Conservation (phyloP, 2,797 vertebrate genomes). For the Enteromius unitaeniatus region DNA sequence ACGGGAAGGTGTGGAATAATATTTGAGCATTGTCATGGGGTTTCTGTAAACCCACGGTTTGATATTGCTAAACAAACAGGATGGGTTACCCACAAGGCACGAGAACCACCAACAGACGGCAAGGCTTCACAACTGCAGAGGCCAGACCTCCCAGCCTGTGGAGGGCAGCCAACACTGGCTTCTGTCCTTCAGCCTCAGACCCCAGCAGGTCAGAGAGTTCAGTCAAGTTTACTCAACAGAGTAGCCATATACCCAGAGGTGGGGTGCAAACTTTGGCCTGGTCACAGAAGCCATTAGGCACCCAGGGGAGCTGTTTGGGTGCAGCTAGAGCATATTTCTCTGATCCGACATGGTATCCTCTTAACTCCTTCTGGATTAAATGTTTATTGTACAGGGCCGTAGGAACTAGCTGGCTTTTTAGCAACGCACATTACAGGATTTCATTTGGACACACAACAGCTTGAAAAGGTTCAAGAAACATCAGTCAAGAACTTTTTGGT, state of each 20-base stretch:
- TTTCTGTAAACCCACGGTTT: conserved; percentile 50
- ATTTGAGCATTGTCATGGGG: conserved; percentile 24
- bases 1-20: conserved; percentile 24
- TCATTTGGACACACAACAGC: background rate
- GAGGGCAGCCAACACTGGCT: conserved; percentile 31
- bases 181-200: conserved; percentile 3
- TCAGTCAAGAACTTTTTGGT: background rate
- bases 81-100: conserved; percentile 37
- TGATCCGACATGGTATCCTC: background rate
- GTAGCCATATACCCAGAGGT: conserved; percentile 10
- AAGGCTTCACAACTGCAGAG: conserved; percentile 37
- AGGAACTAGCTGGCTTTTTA: background rate
- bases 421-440: background rate
- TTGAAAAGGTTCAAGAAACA: background rate
- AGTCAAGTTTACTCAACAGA: conserved; percentile 36
- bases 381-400: background rate
- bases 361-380: conserved; percentile 2
- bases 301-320: conserved; percentile 26
- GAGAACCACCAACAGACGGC: conserved; percentile 40
- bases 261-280: conserved; percentile 18
- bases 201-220: conserved; percentile 43
- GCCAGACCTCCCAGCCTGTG: conserved; percentile 51
- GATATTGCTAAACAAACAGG: conserved; percentile 53
- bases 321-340: background rate
- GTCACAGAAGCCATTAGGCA: conserved; percentile 23